Evolutionary conservation across 2,888 invertebrate genomes (phyloP).

Genomic region (Drosophila acutilabella): DNA sequence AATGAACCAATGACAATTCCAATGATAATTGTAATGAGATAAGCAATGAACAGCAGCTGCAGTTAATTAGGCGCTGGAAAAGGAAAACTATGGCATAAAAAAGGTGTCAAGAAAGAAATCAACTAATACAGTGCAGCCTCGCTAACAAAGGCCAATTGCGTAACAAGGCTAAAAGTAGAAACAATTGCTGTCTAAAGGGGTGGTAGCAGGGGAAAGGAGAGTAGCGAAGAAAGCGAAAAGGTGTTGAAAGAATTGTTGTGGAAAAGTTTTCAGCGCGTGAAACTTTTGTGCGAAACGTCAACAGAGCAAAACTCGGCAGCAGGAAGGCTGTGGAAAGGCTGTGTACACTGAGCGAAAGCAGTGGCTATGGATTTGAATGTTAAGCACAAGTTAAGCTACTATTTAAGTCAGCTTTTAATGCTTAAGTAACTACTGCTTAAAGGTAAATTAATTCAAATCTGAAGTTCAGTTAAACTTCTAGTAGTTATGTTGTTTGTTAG

Average conservation of each 20-base stretch:
- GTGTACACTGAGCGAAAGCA: constrained; percentile 2
- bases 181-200: constrained; percentile 13
- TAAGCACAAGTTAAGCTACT: no score
- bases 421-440: no score
- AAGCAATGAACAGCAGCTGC: constrained; percentile 2
- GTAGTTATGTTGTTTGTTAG: no score
- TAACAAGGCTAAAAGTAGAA: constrained; percentile 45
- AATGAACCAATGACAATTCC: constrained; percentile 58
- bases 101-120: constrained; percentile 20
- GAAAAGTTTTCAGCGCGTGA: constrained; percentile 53
- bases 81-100: constrained; percentile 12
- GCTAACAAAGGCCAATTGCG: constrained; percentile 41
- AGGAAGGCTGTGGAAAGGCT: not conserved
- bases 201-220: constrained; percentile 9
- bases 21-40: constrained; percentile 4
- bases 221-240: constrained; percentile 25
- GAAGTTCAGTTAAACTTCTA: no score
- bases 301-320: not conserved
- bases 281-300: constrained; percentile 50
- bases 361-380: no score
- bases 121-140: constrained; percentile 29
- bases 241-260: constrained; percentile 57
- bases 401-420: no score
- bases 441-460: no score
- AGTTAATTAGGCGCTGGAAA: constrained; percentile 16